A percentile compares a stretch with the other conserved stretches of the same genome.
phyloP scores from a whole-genome alignment of 1,140 invertebrate species.

The Zaprionus lachaisei region DNA sequence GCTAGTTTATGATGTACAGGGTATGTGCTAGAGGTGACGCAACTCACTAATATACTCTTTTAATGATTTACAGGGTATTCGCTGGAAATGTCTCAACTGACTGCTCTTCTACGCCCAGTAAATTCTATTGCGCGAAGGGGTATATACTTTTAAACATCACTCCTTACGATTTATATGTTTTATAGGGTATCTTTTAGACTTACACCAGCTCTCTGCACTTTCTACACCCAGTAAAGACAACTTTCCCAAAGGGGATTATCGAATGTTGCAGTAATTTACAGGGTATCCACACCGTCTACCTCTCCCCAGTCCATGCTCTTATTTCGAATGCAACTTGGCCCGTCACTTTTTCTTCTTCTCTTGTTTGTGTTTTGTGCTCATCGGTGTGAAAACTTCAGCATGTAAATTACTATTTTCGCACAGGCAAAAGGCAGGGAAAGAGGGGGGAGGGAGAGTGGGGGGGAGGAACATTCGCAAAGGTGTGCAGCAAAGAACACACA shows the following conservation, averaged over 20 bases:
- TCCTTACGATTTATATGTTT: too few species aligned
- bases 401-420: constrained; percentile 62
- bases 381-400: constrained; percentile 62
- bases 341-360: constrained; percentile 13
- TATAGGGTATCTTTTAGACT: background rate
- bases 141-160: too few species aligned
- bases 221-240: too few species aligned
- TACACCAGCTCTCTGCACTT: too few species aligned
- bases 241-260: too few species aligned
- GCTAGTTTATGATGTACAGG: background rate
- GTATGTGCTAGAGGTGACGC: background rate
- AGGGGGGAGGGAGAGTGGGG: background rate
- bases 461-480: background rate
- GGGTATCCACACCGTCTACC: background rate
- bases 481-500: background rate
- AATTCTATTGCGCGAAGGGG: too few species aligned
- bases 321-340: constrained; percentile 23
- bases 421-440: constrained; percentile 6
- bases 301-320: background rate
- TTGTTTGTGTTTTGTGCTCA: constrained; percentile 58
- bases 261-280: background rate
- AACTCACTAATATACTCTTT: too few species aligned
- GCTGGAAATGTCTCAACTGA: too few species aligned
- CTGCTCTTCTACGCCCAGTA: too few species aligned
- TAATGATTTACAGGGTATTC: too few species aligned